A percentile compares a stretch with the other conserved stretches of the same genome.
Evolutionary conservation across 2,797 vertebrate genomes (phyloP).

Genomic region (Pangasius larnaudii): DNA sequence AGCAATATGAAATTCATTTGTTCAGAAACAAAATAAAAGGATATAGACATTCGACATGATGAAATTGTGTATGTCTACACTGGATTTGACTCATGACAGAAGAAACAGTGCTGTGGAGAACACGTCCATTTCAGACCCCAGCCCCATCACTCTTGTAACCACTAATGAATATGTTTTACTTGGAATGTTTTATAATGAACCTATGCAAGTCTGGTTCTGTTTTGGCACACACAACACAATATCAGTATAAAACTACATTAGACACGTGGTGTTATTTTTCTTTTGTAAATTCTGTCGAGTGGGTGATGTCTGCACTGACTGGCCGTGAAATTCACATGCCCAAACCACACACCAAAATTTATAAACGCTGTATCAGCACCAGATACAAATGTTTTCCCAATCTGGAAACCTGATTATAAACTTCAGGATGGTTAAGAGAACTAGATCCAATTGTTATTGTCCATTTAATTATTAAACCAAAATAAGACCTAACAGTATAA

Average conservation of each 20-base stretch:
- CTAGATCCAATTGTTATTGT: not conserved
- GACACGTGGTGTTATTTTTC: not conserved
- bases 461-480: slow-evolving; percentile 3
- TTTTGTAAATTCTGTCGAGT: not conserved
- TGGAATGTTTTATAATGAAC: no score
- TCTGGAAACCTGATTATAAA: not conserved
- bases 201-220: no score
- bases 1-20: not conserved
- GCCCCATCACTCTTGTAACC: no score
- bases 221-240: not conserved
- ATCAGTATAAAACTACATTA: not conserved
- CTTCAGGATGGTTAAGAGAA: not conserved
- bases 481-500: not conserved
- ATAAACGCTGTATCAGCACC: not conserved
- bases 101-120: not conserved
- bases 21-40: not conserved
- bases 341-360: not conserved
- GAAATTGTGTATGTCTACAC: not conserved
- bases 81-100: not conserved
- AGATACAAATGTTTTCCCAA: not conserved
- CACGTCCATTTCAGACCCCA: not conserved
- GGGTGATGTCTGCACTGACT: not conserved
- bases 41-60: not conserved
- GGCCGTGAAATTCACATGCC: not conserved
- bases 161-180: no score